Evolutionary conservation across 2,888 invertebrate genomes (phyloP).

Genomic region (Chrysina gloriosa): DNA sequence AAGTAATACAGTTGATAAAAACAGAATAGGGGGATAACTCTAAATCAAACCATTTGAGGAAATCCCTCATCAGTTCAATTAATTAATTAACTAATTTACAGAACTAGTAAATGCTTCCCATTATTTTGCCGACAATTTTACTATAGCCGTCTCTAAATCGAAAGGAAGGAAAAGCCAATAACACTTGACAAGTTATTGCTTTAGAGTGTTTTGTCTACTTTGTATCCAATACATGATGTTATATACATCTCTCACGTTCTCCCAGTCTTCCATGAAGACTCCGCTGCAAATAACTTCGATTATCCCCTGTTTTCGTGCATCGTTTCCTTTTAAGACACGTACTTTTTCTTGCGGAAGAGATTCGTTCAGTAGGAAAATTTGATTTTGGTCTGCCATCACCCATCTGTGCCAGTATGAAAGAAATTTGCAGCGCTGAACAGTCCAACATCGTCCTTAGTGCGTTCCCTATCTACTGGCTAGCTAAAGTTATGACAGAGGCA

Average conservation of each 20-base stretch:
- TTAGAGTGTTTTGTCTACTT: not conserved
- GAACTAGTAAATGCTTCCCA: not conserved
- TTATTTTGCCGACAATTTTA: not conserved
- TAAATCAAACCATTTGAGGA: not conserved
- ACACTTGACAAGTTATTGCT: not conserved
- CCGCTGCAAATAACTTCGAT: constrained; percentile 44
- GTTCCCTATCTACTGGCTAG: constrained; percentile 7
- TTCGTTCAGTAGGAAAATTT: constrained; percentile 55
- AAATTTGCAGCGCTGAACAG: constrained; percentile 52
- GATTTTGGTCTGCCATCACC: constrained; percentile 56
- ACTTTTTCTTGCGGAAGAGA: constrained; percentile 54
- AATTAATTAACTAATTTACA: not conserved
- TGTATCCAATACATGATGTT: not conserved
- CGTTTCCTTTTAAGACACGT: constrained; percentile 52
- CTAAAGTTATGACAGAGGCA: constrained; percentile 42
- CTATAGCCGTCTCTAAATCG: not conserved
- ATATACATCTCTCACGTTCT: constrained; percentile 16
- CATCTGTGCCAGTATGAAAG: constrained; percentile 56
- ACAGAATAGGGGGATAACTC: not conserved
- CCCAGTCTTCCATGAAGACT: constrained; percentile 23
- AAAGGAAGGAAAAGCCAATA: not conserved
- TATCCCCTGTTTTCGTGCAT: constrained; percentile 51
- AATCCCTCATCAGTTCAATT: not conserved
- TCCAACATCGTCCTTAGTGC: not conserved
- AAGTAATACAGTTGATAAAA: too few relatives aligned